Base-by-base conservation (phyloP, 2,888 invertebrate species). In the Eristalinus sepulchralis region DNA sequence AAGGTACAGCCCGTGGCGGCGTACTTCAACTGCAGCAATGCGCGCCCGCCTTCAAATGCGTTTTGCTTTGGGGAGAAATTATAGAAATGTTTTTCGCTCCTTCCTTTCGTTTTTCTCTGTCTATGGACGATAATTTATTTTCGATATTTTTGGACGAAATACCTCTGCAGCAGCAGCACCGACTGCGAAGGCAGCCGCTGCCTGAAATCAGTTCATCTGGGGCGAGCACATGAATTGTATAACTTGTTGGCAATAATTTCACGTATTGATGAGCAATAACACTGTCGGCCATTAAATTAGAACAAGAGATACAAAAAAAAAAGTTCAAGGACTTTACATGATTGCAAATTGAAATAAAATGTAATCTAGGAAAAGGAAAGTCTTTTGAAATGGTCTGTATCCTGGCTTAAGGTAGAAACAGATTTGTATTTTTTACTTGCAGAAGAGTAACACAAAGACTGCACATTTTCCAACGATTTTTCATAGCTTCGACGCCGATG, bases 51-150 rank as follows among this genome's bases (percentile, higher is more conserved):
- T 13, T 17, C 47, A 47, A 47, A 47, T 47, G 47, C 47, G 47
- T 47, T 17, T 47, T n/a, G 47, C n/a, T 47, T 27, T 27, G 27
- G 27, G 47, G n/a, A n/a, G n/a, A 47, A 47, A 47, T 47, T 47
- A n/a, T 47, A n/a, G n/a, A 47, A 47, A 47, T 17, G 8, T 17
- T 47, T 47, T n/a, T 47, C 17, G 47, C 8, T 47, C 17, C n/a
- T n/a, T n/a, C n/a, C 39, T 2, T 3, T 2, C 55, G n/a, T n/a
- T 13, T 55, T 57, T 24, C 53, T 62, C 62, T 67, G 67, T 55
- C 62, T 77, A 66, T 77, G 77, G 77, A 68, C 34, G 36, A 55
- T 71, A 71, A 64, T 79, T 33, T 27, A 79, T 64, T 59, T 57
- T 78, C 64, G 57, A 79, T 71, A 78, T 78, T 77, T 78, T 78